Conservation (phyloP, 92 coral and sea anemone genomes). For the Umimayanthus chanpuru region DNA sequence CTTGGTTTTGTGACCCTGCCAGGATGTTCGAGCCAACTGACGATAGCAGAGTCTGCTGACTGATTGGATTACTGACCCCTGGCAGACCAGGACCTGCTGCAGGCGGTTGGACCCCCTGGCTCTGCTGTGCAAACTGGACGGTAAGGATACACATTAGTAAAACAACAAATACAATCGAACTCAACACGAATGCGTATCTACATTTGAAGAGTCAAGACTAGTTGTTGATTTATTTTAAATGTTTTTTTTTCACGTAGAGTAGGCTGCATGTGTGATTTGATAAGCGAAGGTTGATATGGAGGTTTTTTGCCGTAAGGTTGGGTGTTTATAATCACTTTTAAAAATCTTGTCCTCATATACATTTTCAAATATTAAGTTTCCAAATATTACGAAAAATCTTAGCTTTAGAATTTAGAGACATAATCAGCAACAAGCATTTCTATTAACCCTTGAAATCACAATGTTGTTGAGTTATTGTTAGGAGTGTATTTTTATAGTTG, state of each 20-base stretch:
- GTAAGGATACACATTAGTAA: background rate
- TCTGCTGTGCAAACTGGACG: constrained; percentile 61
- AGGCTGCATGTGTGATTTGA: too few species aligned
- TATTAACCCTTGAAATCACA: background rate
- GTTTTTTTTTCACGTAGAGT: too few species aligned
- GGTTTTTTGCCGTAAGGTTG: too few species aligned
- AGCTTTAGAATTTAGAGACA: too few species aligned
- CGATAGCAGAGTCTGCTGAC: constrained; percentile 64
- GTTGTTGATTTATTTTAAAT: too few species aligned
- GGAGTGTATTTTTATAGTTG: too few species aligned
- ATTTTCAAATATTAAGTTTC: background rate
- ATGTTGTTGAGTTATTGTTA: too few species aligned
- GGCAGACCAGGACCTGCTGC: constrained; percentile 36
- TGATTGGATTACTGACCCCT: constrained; percentile 52
- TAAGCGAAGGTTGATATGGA: too few species aligned
- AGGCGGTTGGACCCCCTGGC: constrained; percentile 54
- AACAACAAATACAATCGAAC: background rate
- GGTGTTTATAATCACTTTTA: too few species aligned
- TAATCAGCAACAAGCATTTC: background rate
- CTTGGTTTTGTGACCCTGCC: constrained; percentile 62
- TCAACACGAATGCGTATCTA: background rate
- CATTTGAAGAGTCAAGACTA: too few species aligned
- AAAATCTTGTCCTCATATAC: background rate
- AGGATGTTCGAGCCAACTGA: constrained; percentile 47
- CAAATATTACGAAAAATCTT: too few species aligned